A percentile compares a stretch with the other conserved stretches of the same genome.
Conservation (phyloP, 2,113 vertebrate genomes). For the Lasiurus cinereus region DNA sequence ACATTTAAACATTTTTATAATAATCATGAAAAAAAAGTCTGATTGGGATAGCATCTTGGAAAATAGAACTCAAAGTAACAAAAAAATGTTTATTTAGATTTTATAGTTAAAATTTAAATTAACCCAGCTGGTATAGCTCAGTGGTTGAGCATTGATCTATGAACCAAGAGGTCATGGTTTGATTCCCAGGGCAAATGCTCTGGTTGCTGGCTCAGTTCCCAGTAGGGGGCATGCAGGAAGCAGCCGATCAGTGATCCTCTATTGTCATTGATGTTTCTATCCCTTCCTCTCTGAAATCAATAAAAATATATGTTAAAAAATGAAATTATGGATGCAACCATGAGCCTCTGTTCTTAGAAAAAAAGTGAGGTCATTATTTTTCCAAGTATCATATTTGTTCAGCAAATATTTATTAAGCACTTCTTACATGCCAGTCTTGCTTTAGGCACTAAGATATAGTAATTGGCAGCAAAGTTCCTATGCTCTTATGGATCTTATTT, state of each 20-base stretch:
- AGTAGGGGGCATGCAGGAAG: no score
- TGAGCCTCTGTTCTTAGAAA: background rate
- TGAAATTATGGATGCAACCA: background rate
- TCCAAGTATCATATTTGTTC: background rate
- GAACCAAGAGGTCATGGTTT: no score
- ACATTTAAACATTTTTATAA: background rate
- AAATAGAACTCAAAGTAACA: background rate
- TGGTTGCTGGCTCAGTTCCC: no score
- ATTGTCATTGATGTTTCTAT: no score
- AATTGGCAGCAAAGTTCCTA: background rate
- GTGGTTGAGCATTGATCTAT: no score
- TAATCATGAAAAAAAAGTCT: slow-evolving; percentile 39
- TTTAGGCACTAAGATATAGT: background rate
- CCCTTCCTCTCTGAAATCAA: no score
- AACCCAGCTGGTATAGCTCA: no score
- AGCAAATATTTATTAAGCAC: background rate
- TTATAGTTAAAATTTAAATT: background rate
- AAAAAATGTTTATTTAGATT: background rate
- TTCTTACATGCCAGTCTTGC: background rate
- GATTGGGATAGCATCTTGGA: background rate
- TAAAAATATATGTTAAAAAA: background rate
- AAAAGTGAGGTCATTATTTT: background rate
- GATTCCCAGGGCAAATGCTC: no score
- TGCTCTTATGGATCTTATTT: background rate
- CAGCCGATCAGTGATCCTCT: no score